Base-by-base conservation (phyloP, 2,888 invertebrate genomes). In the Limnephilus rhombicus region DNA sequence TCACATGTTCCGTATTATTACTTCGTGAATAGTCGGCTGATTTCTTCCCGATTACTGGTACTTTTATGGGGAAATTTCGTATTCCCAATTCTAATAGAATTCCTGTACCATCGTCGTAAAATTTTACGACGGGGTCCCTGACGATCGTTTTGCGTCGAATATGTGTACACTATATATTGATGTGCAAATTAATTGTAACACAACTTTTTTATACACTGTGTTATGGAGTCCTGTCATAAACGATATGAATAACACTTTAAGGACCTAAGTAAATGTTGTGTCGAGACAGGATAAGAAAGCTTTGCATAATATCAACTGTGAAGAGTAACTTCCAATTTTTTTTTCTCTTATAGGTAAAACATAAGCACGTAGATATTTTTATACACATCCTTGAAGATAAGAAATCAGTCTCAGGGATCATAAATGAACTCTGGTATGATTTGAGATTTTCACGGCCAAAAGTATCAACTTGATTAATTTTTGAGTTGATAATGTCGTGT, bases 31-130 rank as follows among this genome's bases (percentile, higher is more conserved):
- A 31, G 29, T 82, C 82, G 82, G 82, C 82, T 82, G 82, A 82
- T 82, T 82, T 82, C 82, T 82, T 34, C 31, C 29, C 82, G 82
- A 82, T 82, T 82, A 82, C 31, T 34, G 82, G 82, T 82, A 68
- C 53, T 68, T 82, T 82, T 82, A 82, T 82, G 12, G 31, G 82
- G 31, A 82, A 82, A n/a, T 68, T 82, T 82, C 82, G 82, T 82
- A 82, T 82, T 82, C 82, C 82, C 82, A 82, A 34, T 82, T 82
- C 82, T n/a, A 29, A 82, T 82, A 29, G 82, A 15, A 34, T 68
- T 68, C 53, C 53, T 68, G 1, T 7, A 68, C 34, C 41, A 85
- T 85, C 85, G 41, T 24, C 85, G n/a, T 85, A 85, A 85, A 85
- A 85, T 85, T 85, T 85, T 85, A 85, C 85, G 85, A 85, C n/a